Base-by-base conservation (phyloP, 2,888 invertebrate genomes). In the Hololepta plana region DNA sequence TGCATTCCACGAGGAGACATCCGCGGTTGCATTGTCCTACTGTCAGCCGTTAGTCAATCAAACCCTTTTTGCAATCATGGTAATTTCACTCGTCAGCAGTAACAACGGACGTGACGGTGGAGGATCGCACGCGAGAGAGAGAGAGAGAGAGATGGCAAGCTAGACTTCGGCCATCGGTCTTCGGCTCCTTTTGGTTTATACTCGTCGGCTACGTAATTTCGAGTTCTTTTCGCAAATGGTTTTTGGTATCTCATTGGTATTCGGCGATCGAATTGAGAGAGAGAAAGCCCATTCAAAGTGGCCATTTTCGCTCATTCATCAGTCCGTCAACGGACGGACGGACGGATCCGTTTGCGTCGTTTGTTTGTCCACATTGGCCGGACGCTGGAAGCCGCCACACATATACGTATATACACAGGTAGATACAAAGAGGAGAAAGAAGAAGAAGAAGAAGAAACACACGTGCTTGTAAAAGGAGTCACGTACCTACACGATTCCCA, bases 21-120 rank as follows among this genome's bases (percentile, higher is more conserved):
- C 34, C 30, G 32, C 33, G 36, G 23, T 37, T 40, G 44, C 45
- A 49, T 51, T 51, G 50, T 52, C 41, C 45, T 35, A 33, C 41
- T 49, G 52, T 51, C 51, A 41, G 42, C 38, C 51, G 46, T 53
- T 49, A 49, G 40, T 53, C 53, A 51, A 53, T 53, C 53, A 51
- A 42, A 35, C 35, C 32, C 24, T 14, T 14, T 15, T 37, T 30
- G 38, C 41, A 41, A 40, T 41, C 40, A 41, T 39, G 39, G 39
- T 40, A 42, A 41, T 42, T 41, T 38, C 28, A 32, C 37, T 40
- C 40, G 41, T 41, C 44, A 43, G 33, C 37, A 36, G 28, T 34
- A 33, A 33, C 34, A 26, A 32, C 28, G 35, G 32, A 42, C 39
- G 39, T 41, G 40, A 37, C 36, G 30, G 32, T 28, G 35, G 30